Percentiles rank a stretch among this genome's conserved stretches.
These are phyloP conservation scores for Pseudochirops cupreus DNA, from an alignment of 2,797 vertebrate genomes.

Conservation along the genomic window DNA sequence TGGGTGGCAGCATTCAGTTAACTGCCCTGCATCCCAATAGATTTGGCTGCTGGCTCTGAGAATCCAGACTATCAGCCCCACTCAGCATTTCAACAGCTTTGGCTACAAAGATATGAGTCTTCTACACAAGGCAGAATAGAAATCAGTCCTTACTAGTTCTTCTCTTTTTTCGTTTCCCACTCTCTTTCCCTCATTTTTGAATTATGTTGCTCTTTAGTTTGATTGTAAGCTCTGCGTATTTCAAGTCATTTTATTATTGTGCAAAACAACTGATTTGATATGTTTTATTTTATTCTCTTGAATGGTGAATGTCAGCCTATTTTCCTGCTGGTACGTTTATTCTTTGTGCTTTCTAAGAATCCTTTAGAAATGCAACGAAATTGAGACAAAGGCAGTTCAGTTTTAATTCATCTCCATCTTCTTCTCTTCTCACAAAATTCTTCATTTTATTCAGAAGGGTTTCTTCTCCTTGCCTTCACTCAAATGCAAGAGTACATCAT, in stretches of 20 bases:
- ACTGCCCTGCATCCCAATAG: not conserved
- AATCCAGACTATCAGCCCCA: not conserved
- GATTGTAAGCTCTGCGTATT: not conserved
- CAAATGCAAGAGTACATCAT: not conserved
- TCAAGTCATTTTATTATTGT: constrained; percentile 53
- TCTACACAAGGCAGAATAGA: not conserved
- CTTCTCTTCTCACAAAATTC: not conserved
- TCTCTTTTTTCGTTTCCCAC: not conserved
- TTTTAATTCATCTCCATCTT: constrained; percentile 31
- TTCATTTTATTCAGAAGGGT: constrained; percentile 20
- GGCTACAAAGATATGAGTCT: not conserved
- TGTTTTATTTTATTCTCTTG: constrained; percentile 44
- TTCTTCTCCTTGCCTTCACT: constrained; percentile 4
- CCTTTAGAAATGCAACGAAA: constrained; percentile 45
- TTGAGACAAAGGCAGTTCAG: constrained; percentile 28
- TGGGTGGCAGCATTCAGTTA: not conserved
- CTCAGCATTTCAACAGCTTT: not conserved
- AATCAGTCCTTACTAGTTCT: not conserved
- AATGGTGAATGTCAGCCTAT: constrained; percentile 45
- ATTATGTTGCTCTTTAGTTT: not conserved
- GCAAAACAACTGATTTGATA: constrained; percentile 54
- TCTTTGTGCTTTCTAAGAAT: constrained; percentile 61
- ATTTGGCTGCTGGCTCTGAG: not conserved
- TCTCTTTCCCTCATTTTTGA: not conserved
- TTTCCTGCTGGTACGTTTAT: constrained; percentile 54